Base-by-base conservation (phyloP, 2,113 vertebrate genomes). In the Odobenus rosmarus region DNA sequence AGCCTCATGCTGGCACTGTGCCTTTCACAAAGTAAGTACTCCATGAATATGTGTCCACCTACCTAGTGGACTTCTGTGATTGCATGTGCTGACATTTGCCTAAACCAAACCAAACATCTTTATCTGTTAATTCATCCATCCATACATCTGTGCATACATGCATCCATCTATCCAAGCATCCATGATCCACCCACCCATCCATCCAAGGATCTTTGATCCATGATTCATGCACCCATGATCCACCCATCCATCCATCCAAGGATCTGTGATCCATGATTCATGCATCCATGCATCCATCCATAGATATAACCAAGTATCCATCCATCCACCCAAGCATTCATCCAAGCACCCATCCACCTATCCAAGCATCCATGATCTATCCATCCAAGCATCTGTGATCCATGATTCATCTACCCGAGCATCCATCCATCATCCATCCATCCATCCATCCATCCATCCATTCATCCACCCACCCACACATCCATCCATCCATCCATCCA, bases 391-490 rank as follows among this genome's bases (percentile, higher is more conserved):
- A 23, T 23, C 64, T 26, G 4, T 61, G 59, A 61, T 61, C 53
- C 15, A 53, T 53, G 53, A 15, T 53, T 53, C 53, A 14, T 53
- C 53, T 53, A 53, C 53, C 53, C 13, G 15, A 55, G 53, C 10
- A 59, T 10, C 80, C 23, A 28, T 4, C 67, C 55, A 57, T 57
- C 49, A 28, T 28, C 11, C 59, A n/a, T 1, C 4, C 83, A 33
- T 10, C 13, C 61, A 64, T 46, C 16, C 26, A 46, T 14, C 0
- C 16, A 33, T 21, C 9, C 6, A 84, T 49, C 28, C 39, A 33
- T 0, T 5, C 57, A 24, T 3, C 57, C 36, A 23, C 1, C 28
- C 42, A 67, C 2, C 57, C 33, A 59, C 1, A 7, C 10, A 28
- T 0, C 42, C 49, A 21, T 14, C 26, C 49, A 74, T 16, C 3